These are phyloP conservation scores for Cariama cristata DNA, from an alignment of 2,113 vertebrate species.

Conservation along the genomic window DNA sequence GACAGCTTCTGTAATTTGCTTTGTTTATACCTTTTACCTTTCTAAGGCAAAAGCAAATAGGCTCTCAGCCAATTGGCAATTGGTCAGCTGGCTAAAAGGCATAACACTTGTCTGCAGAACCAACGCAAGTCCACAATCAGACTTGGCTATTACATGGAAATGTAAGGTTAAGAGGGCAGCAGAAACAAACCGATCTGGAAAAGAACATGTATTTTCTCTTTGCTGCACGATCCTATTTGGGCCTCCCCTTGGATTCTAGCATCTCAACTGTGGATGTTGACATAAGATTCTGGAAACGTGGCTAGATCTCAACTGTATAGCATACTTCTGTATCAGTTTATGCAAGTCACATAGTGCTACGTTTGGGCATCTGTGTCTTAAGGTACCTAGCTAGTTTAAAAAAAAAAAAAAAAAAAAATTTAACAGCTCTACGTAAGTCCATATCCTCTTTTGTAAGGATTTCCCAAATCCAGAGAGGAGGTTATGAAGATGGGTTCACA, in stretches of 20 bases:
- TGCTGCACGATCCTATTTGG: not conserved
- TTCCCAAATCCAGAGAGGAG: not conserved
- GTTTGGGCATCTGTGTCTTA: not conserved
- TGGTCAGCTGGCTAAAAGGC: not conserved
- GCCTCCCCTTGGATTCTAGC: not conserved
- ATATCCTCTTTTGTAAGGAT: not conserved
- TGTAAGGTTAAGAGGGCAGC: not conserved
- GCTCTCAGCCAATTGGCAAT: not conserved
- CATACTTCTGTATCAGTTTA: not conserved
- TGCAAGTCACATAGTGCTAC: not conserved
- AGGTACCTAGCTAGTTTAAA: not conserved
- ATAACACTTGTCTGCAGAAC: not conserved
- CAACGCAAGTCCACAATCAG: not conserved
- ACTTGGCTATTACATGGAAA: not conserved
- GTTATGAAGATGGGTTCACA: not conserved
- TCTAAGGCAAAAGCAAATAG: not conserved
- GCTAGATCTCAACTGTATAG: not conserved
- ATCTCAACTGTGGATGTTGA: not conserved
- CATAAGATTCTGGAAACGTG: not conserved
- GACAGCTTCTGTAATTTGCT: not conserved
- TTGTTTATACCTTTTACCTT: not conserved
- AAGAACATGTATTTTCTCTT: fast-evolving
- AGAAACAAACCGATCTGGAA: not conserved
- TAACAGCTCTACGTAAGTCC: not conserved
- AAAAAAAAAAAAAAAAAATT: not conserved